Evolutionary conservation across 2,113 vertebrate genomes (phyloP), one percentile per base, ranked within the genome.

Genomic region (Piprites chloris): DNA sequence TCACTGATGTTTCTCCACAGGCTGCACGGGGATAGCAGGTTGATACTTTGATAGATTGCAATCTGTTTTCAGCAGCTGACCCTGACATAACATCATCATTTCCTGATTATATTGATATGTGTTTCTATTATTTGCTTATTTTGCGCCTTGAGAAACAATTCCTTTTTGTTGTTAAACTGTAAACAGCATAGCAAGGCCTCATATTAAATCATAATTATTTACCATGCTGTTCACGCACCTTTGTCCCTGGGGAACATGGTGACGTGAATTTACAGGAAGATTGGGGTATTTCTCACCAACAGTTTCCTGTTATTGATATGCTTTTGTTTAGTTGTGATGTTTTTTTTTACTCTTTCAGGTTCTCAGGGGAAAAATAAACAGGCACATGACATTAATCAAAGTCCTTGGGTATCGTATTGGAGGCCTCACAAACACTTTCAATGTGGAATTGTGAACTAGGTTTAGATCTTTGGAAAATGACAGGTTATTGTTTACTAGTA

Each of bases 201-300:
- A 98, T 98, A 98, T 98, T 99, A 99, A 99, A 99, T 99, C 98
- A 98, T 97, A 97, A 98, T 98, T 99, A 99, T 99, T 99, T 99
- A 99, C 98, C 98, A 92, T 97, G 98, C 95, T 97, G 97, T 99
- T 98, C 98, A 98, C 96, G 98, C 99, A 99, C 98, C 99, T 99
- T 99, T 99, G 99, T 99, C 99, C 98, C 98, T 97, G 96, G 98
- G 98, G 98, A 99, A 98, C 96, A 98, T 96, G 97, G 98, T 99
- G 99, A 99, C 99, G 99, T 99, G 99, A 98, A 98, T 98, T 97
- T 98, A 99, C 99, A 99, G 98, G 98, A 98, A 99, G 99, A 98
- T 99, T 98, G 92, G 99, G 98, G 98, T 98, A 99, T 99, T 99
- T 99, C 99, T 99, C 99, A 99, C 99, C 99, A 99, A 98, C 98